phyloP scores from a whole-genome alignment of 2,797 vertebrate genomes.

The Phoxinus dragarum region DNA sequence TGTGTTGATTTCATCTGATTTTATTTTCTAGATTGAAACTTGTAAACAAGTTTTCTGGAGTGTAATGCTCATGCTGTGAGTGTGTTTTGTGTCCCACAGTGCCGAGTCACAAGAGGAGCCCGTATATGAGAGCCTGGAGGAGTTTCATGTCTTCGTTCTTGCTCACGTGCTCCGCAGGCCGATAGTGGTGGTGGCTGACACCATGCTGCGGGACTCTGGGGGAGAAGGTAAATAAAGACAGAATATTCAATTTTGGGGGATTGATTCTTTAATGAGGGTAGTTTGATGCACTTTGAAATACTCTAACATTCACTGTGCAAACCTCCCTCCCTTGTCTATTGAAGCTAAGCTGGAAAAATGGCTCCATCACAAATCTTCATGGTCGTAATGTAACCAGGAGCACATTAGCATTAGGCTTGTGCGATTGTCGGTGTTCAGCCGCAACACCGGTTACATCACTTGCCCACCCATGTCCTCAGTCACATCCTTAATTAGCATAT shows the following conservation, averaged over 20 bases:
- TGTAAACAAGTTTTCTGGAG: not conserved
- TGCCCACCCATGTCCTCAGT: too few species aligned
- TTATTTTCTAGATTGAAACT: not conserved
- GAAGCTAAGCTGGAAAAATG: not conserved
- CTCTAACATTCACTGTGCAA: not conserved
- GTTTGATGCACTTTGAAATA: not conserved
- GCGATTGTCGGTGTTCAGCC: too few species aligned
- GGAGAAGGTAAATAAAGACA: conserved; percentile 84
- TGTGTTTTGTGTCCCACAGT: conserved; percentile 68
- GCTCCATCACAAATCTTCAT: not conserved
- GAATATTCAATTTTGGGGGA: not conserved
- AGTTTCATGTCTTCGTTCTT: conserved; percentile 95
- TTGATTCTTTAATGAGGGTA: not conserved
- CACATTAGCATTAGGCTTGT: not conserved
- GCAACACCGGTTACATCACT: too few species aligned
- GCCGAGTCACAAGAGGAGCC: conserved; percentile 91
- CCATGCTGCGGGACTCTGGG: conserved; percentile 95
- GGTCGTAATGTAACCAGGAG: not conserved
- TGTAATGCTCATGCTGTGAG: conserved; percentile 10
- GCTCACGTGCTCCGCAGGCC: conserved; percentile 93
- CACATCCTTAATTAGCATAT: too few species aligned
- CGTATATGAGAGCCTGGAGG: conserved; percentile 96
- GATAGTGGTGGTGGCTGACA: conserved; percentile 96
- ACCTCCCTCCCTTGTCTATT: not conserved
- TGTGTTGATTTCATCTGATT: conserved; percentile 66